Evolutionary conservation across 2,113 vertebrate species (phyloP).

Genomic region (Scatophagus argus): DNA sequence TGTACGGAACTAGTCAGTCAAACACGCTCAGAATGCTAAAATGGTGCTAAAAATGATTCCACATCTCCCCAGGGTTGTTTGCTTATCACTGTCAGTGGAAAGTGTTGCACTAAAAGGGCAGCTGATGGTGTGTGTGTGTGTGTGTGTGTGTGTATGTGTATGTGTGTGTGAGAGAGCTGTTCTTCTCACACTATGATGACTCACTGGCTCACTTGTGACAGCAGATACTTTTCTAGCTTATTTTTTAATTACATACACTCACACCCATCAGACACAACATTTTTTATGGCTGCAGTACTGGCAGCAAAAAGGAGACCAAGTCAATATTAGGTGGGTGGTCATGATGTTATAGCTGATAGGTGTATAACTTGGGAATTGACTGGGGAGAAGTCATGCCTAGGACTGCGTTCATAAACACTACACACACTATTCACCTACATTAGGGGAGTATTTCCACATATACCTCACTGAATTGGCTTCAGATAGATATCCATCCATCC

Average conservation of each 20-base stretch:
- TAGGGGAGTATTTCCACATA: too few relatives aligned
- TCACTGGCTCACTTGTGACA: constrained; percentile 47
- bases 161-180: constrained; percentile 31
- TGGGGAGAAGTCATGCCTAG: too few relatives aligned
- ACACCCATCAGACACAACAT: constrained; percentile 17
- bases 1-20: neutral
- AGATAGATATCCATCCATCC: too few relatives aligned
- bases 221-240: constrained; percentile 16
- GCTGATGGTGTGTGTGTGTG: constrained; percentile 25
- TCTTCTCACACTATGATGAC: constrained; percentile 62
- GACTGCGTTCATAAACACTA: too few relatives aligned
- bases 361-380: too few relatives aligned
- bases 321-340: too few relatives aligned
- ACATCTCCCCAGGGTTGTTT: constrained; percentile 35
- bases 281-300: too few relatives aligned
- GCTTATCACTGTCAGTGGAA: constrained; percentile 74
- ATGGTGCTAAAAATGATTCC: constrained; percentile 25
- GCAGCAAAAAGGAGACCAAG: too few relatives aligned
- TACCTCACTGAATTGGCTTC: too few relatives aligned
- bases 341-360: too few relatives aligned
- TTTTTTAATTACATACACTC: constrained; percentile 34
- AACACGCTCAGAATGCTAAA: constrained; percentile 23
- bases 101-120: constrained; percentile 74
- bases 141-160: constrained; percentile 28
- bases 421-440: too few relatives aligned